Percentiles rank a stretch among this genome's conserved stretches.
Conservation (phyloP, 2,797 vertebrate genomes). For the Chloroceryle inda region DNA sequence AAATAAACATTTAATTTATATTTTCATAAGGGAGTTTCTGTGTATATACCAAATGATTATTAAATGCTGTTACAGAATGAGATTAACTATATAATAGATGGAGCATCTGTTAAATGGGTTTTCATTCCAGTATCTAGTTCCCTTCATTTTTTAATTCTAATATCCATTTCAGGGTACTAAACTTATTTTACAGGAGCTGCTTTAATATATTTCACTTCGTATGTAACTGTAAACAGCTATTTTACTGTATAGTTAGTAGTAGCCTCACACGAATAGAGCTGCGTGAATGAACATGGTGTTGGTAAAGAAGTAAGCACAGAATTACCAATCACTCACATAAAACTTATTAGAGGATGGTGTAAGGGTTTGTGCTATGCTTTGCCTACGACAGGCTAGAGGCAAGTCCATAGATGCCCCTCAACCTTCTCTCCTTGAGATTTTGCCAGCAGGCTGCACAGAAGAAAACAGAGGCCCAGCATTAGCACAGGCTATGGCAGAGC, state of each 20-base stretch:
- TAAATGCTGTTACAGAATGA: conserved; percentile 24
- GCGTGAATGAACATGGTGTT: background rate
- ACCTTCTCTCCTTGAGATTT: background rate
- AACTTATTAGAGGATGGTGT: background rate
- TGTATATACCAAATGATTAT: conserved; percentile 35
- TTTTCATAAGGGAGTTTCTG: conserved; percentile 5
- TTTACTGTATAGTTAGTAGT: background rate
- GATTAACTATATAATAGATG: background rate
- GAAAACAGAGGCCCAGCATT: background rate
- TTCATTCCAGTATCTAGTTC: background rate
- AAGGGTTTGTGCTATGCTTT: background rate
- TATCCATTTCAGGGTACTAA: conserved; percentile 4
- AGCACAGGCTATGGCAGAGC: background rate
- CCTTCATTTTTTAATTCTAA: background rate
- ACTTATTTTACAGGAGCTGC: background rate
- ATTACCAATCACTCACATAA: background rate
- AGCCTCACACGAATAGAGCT: background rate
- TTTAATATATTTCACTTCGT: background rate
- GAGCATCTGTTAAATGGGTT: conserved; percentile 22
- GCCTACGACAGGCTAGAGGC: background rate
- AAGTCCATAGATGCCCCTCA: background rate
- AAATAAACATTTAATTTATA: conserved; percentile 54
- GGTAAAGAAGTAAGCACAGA: background rate
- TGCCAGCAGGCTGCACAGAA: background rate
- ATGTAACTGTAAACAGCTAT: background rate